Percentiles rank a stretch among this genome's conserved stretches.
Conservation (phyloP, 2,797 vertebrate species). For the Synanceia verrucosa region DNA sequence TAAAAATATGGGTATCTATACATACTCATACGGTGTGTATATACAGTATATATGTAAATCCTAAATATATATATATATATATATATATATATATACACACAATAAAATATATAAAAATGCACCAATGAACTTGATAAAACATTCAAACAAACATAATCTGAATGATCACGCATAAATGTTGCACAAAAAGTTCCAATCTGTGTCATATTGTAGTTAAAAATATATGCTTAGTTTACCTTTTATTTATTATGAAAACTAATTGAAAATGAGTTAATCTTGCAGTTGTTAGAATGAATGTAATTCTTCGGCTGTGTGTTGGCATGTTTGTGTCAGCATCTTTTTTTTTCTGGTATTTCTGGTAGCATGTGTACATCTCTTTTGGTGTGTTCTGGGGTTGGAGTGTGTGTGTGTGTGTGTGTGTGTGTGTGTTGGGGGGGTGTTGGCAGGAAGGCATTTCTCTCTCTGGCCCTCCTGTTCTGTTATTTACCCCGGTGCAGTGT, state of each 20-base stretch:
- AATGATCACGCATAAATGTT: neutral
- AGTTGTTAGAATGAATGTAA: neutral
- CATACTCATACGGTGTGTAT: too few species aligned
- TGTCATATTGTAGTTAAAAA: neutral
- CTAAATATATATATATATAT: neutral
- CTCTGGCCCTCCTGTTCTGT: constrained; percentile 72
- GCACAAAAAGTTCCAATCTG: neutral
- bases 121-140: neutral
- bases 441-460: constrained; percentile 62
- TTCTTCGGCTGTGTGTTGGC: constrained; percentile 48
- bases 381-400: constrained; percentile 43
- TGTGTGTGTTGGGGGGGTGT: constrained; percentile 12
- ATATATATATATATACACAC: neutral
- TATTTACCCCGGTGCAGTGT: constrained; percentile 79
- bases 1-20: too few species aligned
- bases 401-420: constrained; percentile 4
- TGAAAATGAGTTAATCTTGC: neutral
- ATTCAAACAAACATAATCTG: neutral
- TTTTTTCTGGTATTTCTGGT: too few species aligned
- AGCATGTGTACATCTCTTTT: constrained; percentile 56
- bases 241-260: neutral
- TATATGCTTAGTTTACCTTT: neutral
- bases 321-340: constrained; percentile 66
- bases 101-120: neutral
- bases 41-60: too few species aligned